A percentile compares a stretch with the other conserved stretches of the same genome.
These are phyloP conservation scores for Orestias chungarensis DNA, from an alignment of 2,797 vertebrate species.

Conservation along the genomic window DNA sequence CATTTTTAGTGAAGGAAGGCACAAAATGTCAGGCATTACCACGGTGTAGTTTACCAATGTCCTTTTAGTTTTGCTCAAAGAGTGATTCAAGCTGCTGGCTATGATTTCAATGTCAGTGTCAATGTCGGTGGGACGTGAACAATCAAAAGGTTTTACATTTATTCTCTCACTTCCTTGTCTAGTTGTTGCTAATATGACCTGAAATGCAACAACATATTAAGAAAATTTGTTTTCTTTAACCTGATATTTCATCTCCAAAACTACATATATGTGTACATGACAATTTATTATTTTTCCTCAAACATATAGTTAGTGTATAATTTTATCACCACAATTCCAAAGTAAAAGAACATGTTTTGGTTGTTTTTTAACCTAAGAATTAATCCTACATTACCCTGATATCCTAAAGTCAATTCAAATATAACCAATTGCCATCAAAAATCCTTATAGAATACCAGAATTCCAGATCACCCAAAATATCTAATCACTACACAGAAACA, in stretches of 20 bases:
- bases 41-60: not conserved
- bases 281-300: not conserved
- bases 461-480: not conserved
- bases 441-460: not conserved
- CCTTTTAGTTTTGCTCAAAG: conserved; percentile 3
- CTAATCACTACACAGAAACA: too few relatives aligned
- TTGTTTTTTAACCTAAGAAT: too few relatives aligned
- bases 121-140: not conserved
- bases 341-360: conserved; percentile 2
- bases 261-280: not conserved
- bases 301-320: not conserved
- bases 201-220: not conserved
- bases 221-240: not conserved
- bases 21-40: not conserved
- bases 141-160: not conserved
- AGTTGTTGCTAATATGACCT: not conserved
- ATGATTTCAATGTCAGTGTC: conserved; percentile 7
- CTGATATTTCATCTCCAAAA: not conserved
- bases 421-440: not conserved
- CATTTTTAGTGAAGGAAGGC: not conserved
- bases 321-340: not conserved
- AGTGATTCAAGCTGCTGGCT: not conserved
- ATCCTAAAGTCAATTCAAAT: not conserved
- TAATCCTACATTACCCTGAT: not conserved
- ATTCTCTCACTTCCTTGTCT: not conserved